Percentiles rank a stretch among this genome's conserved stretches.
phyloP scores from a whole-genome alignment of 2,113 vertebrate genomes.

The Smithornis capensis region DNA sequence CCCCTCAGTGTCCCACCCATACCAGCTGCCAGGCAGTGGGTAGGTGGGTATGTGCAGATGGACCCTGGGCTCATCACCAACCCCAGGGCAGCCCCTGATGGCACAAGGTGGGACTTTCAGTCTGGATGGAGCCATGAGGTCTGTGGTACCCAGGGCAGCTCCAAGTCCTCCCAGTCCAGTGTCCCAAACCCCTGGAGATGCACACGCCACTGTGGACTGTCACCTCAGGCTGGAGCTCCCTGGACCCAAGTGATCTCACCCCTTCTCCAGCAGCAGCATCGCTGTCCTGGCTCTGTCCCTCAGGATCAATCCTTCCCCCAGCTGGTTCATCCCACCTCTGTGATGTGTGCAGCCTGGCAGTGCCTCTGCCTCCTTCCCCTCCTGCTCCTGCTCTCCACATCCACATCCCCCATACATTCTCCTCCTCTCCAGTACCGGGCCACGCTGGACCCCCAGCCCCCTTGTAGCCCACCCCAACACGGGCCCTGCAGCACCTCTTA shows the following conservation, averaged over 20 bases:
- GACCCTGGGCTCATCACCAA: not conserved
- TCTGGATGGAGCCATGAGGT: not conserved
- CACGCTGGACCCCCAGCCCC: not conserved
- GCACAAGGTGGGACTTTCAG: accelerated
- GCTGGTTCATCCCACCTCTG: not conserved
- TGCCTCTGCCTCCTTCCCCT: not conserved
- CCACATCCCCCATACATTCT: not conserved
- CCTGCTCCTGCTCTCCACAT: not conserved
- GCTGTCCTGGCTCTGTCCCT: not conserved
- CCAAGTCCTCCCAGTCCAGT: not conserved
- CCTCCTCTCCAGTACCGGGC: not conserved
- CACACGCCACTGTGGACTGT: accelerated
- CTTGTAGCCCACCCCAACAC: not conserved
- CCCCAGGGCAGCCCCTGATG: not conserved
- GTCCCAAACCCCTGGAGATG: not conserved
- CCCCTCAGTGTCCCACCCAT: not conserved
- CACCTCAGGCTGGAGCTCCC: not conserved
- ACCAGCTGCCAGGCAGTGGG: not conserved
- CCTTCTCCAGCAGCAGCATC: not conserved
- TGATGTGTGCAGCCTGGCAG: not conserved
- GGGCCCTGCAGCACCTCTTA: not conserved
- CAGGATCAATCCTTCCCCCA: not conserved
- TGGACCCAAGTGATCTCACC: not conserved
- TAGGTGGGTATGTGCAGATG: not conserved
- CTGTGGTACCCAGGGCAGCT: not conserved